Evolutionary conservation across 2,113 vertebrate genomes (phyloP).

Genomic region (Eupsittula cactorum): DNA sequence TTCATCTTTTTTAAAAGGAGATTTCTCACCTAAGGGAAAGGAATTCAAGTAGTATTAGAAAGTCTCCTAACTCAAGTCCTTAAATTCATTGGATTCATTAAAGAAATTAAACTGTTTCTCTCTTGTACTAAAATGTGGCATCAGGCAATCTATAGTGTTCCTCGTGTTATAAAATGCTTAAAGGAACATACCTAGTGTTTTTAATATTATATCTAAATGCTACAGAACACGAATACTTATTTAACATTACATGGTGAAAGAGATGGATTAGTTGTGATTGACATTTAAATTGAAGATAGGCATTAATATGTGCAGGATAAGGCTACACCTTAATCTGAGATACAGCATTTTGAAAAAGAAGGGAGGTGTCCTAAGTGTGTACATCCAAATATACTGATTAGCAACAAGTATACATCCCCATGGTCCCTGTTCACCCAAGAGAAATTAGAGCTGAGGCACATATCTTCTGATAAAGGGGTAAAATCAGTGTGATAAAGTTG

Average conservation of each 20-base stretch:
- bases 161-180: not conserved
- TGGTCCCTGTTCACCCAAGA: not conserved
- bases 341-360: not conserved
- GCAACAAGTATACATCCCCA: not conserved
- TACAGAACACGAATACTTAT: not conserved
- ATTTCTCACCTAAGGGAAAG: not conserved
- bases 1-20: not conserved
- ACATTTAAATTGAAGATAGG: not conserved
- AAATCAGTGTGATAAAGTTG: not conserved
- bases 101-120: not conserved
- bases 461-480: not conserved
- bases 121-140: not conserved
- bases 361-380: not conserved
- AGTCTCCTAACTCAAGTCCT: not conserved
- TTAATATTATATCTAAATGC: not conserved
- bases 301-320: not conserved
- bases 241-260: accelerated
- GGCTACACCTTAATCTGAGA: not conserved
- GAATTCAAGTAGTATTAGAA: not conserved
- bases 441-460: not conserved
- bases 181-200: not conserved
- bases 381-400: not conserved
- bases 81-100: not conserved
- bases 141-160: not conserved
- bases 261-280: not conserved